Conservation (phyloP, 2,113 vertebrate species). For the Podarcis muralis region DNA sequence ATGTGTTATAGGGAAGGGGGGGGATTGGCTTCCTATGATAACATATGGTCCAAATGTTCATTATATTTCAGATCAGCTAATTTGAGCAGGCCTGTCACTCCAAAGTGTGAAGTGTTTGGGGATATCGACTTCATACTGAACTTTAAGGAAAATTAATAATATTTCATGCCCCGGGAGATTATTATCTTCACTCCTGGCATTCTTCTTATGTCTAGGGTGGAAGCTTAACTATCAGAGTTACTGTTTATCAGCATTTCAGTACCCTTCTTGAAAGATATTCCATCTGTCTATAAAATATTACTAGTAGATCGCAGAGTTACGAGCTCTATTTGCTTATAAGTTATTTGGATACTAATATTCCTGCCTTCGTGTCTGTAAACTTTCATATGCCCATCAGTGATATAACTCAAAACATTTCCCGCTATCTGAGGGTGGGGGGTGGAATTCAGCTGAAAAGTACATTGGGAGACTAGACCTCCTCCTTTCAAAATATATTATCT, state of each 20-base stretch:
- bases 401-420: neutral
- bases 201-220: neutral
- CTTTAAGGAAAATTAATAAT: conserved; percentile 13
- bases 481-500: neutral
- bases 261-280: conserved; percentile 18
- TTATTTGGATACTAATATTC: neutral
- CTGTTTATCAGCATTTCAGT: conserved; percentile 28
- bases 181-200: neutral
- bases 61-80: conserved; percentile 32
- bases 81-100: conserved; percentile 18
- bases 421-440: neutral
- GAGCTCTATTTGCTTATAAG: conserved; percentile 22
- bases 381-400: neutral
- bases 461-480: neutral
- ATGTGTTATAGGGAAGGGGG: neutral
- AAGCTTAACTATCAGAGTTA: neutral
- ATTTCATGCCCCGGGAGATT: neutral
- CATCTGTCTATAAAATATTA: neutral
- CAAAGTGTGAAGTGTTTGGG: neutral
- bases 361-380: neutral
- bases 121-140: neutral
- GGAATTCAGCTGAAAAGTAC: neutral
- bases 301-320: neutral
- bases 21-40: conserved; percentile 6
- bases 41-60: conserved; percentile 16